Conservation (phyloP, 2,113 vertebrate species). For the Scomber japonicus region DNA sequence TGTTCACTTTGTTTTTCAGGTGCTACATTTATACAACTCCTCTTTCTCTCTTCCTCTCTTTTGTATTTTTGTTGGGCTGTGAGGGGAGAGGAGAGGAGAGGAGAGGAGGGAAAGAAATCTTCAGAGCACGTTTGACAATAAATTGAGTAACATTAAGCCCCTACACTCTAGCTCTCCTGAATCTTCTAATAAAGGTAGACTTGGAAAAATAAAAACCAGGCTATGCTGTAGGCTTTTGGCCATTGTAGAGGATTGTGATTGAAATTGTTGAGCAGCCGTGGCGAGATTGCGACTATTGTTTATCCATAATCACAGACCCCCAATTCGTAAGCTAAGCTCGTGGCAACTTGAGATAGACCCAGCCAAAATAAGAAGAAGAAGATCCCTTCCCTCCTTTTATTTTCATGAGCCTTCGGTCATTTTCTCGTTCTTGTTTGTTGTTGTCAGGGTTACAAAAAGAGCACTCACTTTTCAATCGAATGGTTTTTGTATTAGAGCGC, state of each 20-base stretch:
- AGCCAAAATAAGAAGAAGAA: slow-evolving; percentile 48
- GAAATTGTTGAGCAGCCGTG: slow-evolving; percentile 24
- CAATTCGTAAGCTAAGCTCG: slow-evolving; percentile 56
- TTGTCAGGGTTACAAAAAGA: slow-evolving; percentile 66
- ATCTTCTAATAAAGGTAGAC: slow-evolving; percentile 7
- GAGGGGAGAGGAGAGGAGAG: no score
- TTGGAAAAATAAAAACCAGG: slow-evolving; percentile 9
- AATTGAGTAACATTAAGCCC: slow-evolving; percentile 15
- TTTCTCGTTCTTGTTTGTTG: slow-evolving; percentile 45
- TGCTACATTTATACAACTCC: slow-evolving; percentile 23
- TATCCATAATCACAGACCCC: slow-evolving; percentile 55
- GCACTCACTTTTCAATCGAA: slow-evolving; percentile 57
- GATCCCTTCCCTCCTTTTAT: slow-evolving; percentile 19
- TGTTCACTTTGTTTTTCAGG: slow-evolving; percentile 56
- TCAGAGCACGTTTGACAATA: slow-evolving; percentile 15
- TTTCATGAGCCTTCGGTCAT: slow-evolving; percentile 42
- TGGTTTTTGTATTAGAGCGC: slow-evolving; percentile 47
- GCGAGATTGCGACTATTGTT: slow-evolving; percentile 51
- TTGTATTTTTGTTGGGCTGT: not conserved
- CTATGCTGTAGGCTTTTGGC: slow-evolving; percentile 18
- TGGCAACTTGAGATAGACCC: slow-evolving; percentile 51
- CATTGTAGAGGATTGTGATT: slow-evolving; percentile 31
- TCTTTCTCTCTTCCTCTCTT: not conserved
- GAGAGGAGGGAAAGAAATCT: not conserved
- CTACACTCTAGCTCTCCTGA: not conserved